Base-by-base conservation (phyloP, 2,113 vertebrate species). In the Calyptommatus sinebrachiatus region DNA sequence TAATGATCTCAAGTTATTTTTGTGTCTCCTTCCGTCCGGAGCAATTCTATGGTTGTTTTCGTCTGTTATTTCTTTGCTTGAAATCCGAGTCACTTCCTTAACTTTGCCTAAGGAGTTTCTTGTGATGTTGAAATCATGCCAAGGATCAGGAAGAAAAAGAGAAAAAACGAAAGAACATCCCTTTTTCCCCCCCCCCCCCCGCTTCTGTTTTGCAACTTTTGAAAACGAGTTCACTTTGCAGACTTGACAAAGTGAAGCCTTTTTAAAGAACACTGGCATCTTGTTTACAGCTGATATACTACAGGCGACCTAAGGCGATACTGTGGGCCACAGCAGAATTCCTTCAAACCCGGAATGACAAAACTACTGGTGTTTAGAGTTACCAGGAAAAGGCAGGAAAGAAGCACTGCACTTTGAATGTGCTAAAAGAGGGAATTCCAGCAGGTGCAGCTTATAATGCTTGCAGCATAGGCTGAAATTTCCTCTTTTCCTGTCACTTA, bases 11-110 rank as follows among this genome's bases (percentile, higher is more conserved):
- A 50, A 18, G 14, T 57, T 18, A n/a, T 12, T 50, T 71, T 45
- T 48, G 12, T 6, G 2, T 12, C 26, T 5, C 10, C 28, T 31
- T 29, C 3, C 0, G 53, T 18, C 9, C 4, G 12, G 4, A 67
- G 29, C 11, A 35, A 24, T 1, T 7, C 66, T 35, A 16, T 35
- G 61, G 28, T 62, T 65, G 62, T 31, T 71, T 65, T 18, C 35
- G 35, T 10, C 20, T 4, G 11, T 10, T 7, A 11, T 20, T 22
- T 31, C 45, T 60, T 26, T 61, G 18, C 22, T 18, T 70, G 24
- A 60, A 22, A 24, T 67, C 75, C 10, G 75, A 50, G 10, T 12
- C 22, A 31, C 26, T 50, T 29, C 75, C 75, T 28, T 21, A 3
- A 5, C 41, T 50, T 72, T 12, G 45, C 9, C 45, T 45, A 5